A percentile compares a stretch with the other conserved stretches of the same genome.
Conservation (phyloP, 1,140 invertebrate genomes). For the Nasonia giraulti region DNA sequence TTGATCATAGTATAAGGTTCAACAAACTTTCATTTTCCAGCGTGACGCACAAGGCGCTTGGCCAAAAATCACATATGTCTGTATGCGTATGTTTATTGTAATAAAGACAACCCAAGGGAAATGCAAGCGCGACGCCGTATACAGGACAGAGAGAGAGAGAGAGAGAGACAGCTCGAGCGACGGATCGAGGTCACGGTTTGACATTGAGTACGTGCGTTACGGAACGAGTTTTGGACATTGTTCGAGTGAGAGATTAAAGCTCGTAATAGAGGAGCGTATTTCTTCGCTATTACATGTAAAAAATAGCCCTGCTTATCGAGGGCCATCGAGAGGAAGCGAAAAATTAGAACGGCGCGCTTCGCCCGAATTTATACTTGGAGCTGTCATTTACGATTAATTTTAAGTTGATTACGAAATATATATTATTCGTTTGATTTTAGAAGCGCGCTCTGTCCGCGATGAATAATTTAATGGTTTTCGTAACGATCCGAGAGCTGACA, state of each 20-base stretch:
- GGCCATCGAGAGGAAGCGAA: slow-evolving; percentile 18
- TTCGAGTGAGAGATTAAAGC: background rate
- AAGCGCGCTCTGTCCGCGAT: background rate
- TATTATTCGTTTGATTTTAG: background rate
- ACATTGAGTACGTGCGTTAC: background rate
- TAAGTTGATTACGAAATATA: background rate
- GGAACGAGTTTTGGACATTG: slow-evolving; percentile 1
- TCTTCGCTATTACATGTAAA: slow-evolving; percentile 1
- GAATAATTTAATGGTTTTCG: background rate
- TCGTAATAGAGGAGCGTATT: background rate
- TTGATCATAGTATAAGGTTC: slow-evolving; percentile 37
- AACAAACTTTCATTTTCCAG: slow-evolving; percentile 39
- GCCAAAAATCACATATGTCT: background rate
- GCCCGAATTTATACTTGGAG: background rate
- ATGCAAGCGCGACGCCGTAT: slow-evolving; percentile 7
- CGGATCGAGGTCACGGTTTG: background rate
- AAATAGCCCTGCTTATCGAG: background rate
- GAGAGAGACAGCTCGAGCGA: background rate
- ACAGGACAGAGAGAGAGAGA: background rate
- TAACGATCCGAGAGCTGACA: background rate
- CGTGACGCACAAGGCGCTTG: background rate
- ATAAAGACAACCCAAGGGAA: slow-evolving; percentile 45
- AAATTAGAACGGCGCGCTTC: background rate
- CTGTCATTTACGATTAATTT: background rate
- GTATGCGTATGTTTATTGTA: background rate